These are phyloP conservation scores for Cheilosia pagana DNA, from an alignment of 2,888 invertebrate species.

Conservation along the genomic window DNA sequence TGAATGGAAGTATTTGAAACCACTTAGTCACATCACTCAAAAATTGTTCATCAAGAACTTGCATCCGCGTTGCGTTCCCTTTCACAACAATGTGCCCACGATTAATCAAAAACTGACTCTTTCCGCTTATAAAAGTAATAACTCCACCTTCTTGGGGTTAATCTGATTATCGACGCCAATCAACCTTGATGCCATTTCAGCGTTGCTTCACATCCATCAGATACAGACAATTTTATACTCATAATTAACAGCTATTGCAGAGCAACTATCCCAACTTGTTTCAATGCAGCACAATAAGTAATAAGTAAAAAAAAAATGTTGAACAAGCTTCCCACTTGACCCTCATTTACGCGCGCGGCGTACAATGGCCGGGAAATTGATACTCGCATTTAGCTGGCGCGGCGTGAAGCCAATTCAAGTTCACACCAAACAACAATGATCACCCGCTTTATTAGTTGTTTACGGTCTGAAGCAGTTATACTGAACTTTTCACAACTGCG, in stretches of 20 bases:
- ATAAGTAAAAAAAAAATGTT: too few species aligned
- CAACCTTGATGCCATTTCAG: conserved; percentile 31
- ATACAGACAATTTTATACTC: conserved; percentile 23
- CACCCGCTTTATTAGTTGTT: conserved; percentile 42
- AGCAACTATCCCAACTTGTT: conserved; percentile 8
- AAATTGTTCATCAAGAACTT: not conserved
- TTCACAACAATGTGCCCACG: not conserved
- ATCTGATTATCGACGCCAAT: conserved; percentile 35
- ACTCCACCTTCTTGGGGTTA: not conserved
- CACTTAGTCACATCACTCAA: too few species aligned
- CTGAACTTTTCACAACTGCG: not conserved
- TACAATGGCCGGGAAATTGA: too few species aligned
- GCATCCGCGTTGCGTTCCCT: not conserved
- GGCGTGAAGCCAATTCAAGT: conserved; percentile 27
- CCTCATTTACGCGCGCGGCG: conserved; percentile 8
- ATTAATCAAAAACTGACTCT: not conserved
- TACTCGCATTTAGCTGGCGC: not conserved
- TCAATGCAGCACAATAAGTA: not conserved
- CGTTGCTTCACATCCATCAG: conserved; percentile 38
- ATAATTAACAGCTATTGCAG: conserved; percentile 26
- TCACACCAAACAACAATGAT: conserved; percentile 26
- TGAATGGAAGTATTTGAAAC: too few species aligned
- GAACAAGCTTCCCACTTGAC: conserved; percentile 24
- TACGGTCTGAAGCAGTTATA: conserved; percentile 25
- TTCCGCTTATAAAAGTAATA: not conserved